Evolutionary conservation across 2,888 invertebrate genomes (phyloP).

Genomic region (Amblyjoppa proteus): DNA sequence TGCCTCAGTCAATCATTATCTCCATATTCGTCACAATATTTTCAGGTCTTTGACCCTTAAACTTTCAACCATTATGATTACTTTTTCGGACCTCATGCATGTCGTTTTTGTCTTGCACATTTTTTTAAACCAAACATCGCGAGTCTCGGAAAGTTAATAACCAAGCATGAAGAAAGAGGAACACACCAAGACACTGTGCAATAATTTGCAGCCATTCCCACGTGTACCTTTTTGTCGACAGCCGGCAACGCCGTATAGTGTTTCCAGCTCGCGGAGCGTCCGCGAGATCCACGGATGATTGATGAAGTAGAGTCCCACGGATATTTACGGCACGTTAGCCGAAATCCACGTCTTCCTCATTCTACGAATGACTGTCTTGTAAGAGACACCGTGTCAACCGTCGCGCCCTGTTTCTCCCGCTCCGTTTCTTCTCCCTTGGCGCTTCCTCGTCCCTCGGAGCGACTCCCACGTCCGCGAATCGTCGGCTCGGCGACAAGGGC

Average conservation of each 20-base stretch:
- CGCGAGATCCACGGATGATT: constrained; percentile 77
- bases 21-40: no score
- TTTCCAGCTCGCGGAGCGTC: constrained; percentile 47
- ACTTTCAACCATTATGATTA: no score
- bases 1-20: no score
- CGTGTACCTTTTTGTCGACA: constrained; percentile 50
- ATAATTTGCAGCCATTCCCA: constrained; percentile 77
- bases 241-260: constrained; percentile 40
- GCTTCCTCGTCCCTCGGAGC: neutral
- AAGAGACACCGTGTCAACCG: constrained; percentile 79
- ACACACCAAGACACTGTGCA: constrained; percentile 75
- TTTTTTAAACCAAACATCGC: constrained; percentile 50
- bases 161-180: constrained; percentile 32
- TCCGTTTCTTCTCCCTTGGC: neutral
- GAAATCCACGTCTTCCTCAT: constrained; percentile 75
- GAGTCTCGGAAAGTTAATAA: constrained; percentile 16
- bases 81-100: no score
- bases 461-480: constrained; percentile 32
- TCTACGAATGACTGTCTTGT: constrained; percentile 81
- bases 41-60: no score
- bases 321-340: constrained; percentile 78
- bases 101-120: no score
- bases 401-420: constrained; percentile 65
- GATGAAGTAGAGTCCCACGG: constrained; percentile 78
- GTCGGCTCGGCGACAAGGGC: constrained; percentile 18